Evolutionary conservation across 1,140 invertebrate species (phyloP), one percentile per base, ranked within the genome.

Genomic region (Ips typographus): DNA sequence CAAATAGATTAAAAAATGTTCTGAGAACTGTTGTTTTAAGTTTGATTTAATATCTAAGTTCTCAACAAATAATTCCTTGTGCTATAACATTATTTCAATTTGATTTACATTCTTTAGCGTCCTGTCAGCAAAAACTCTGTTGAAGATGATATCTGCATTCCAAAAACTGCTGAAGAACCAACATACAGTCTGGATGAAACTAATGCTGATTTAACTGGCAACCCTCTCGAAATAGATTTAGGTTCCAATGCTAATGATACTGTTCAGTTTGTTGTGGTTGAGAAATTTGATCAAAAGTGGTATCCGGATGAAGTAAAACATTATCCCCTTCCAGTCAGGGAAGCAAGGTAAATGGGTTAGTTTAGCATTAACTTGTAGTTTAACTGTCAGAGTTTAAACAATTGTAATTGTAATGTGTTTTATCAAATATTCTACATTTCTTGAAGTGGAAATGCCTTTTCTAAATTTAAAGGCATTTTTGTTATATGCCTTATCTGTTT

Each of bases 201-300:
- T 22, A 43, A 67, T 44, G 38, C 59, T 66, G 71, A 74, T 37
- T 40, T 74, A 42, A 73, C 73, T 64, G 73, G 73, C 7, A 51
- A 67, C 44, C 73, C 73, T 47, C 59, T 74, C 40, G 40, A 74
- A 71, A 66, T 70, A 3, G 68, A 72, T 65, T 60, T 74, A 6
- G 55, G 64, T n/a, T 61, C 39, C 6, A 51, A 70, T 59, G 62
- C 42, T 6, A 56, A 70, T 64, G 36, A 72, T 67, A 41, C 52
- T 2, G 42, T 43, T 7, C 4, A 44, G n/a, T 41, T 63, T 49
- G 1, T 58, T 36, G 51, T 43, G 1, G 4, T 39, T 2, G 43
- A 60, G 2, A 40, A 52, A 47, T 37, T 43, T 8, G n/a, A 63
- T 47, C 38, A 60, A 5, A 39, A 41, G 43, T 74, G 72, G 72